These are phyloP conservation scores for Sebastes schlegelii DNA, from an alignment of 2,113 vertebrate species.

Conservation along the genomic window DNA sequence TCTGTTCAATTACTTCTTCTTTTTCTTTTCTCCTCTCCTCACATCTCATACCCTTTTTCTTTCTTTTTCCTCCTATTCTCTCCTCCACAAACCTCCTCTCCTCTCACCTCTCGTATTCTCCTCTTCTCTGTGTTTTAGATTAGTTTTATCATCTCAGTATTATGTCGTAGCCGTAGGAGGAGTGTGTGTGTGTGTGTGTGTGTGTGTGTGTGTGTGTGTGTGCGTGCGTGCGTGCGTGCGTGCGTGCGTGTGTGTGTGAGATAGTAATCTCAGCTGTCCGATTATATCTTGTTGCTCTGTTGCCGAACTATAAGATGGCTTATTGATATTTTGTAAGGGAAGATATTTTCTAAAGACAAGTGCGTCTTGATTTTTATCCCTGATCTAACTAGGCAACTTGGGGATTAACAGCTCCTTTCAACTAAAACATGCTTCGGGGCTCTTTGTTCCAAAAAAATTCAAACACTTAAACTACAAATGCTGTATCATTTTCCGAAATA, in stretches of 20 bases:
- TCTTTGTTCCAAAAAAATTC: slow-evolving; percentile 54
- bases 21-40: neutral
- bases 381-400: slow-evolving; percentile 66
- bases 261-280: slow-evolving; percentile 72
- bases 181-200: slow-evolving; percentile 2
- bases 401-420: slow-evolving; percentile 70
- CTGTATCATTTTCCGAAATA: slow-evolving; percentile 48
- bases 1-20: neutral
- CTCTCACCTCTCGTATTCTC: neutral
- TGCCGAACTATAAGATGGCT: slow-evolving; percentile 69
- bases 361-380: slow-evolving; percentile 64
- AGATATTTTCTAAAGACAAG: slow-evolving; percentile 60
- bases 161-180: slow-evolving; percentile 60
- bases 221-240: neutral
- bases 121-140: slow-evolving; percentile 45
- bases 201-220: slow-evolving; percentile 1
- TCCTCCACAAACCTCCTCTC: neutral
- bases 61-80: neutral
- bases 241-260: neutral
- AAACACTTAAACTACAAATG: slow-evolving; percentile 52
- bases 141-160: slow-evolving; percentile 61
- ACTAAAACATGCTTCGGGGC: slow-evolving; percentile 66
- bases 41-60: neutral
- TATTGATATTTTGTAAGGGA: slow-evolving; percentile 74
- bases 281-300: slow-evolving; percentile 69